phyloP scores from a whole-genome alignment of 2,113 vertebrate genomes.

The Gymnorhina tibicen region DNA sequence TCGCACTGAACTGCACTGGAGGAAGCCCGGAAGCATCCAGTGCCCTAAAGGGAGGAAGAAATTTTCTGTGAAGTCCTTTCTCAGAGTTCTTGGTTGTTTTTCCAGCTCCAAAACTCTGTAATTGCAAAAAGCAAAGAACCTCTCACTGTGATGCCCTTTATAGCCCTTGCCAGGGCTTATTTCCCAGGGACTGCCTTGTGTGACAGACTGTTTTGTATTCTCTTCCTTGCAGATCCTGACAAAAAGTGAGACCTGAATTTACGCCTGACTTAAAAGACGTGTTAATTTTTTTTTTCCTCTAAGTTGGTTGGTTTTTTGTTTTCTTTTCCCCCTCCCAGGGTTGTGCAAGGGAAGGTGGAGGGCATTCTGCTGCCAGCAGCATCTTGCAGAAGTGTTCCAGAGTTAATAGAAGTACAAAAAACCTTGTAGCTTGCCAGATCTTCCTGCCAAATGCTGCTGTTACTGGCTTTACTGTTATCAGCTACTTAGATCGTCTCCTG shows the following conservation, averaged over 20 bases:
- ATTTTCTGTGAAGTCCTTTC: neutral
- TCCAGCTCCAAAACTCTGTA: neutral
- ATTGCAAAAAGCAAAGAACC: slow-evolving; percentile 8
- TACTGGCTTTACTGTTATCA: slow-evolving; percentile 74
- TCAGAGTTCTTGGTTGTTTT: neutral
- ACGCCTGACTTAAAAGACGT: neutral
- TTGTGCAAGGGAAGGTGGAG: slow-evolving; percentile 30
- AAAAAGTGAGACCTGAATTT: neutral
- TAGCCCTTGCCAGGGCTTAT: slow-evolving; percentile 21
- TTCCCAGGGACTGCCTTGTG: slow-evolving; percentile 33
- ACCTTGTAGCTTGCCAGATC: slow-evolving; percentile 76
- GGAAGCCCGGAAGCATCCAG: neutral
- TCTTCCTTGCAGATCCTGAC: neutral
- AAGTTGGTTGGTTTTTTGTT: neutral
- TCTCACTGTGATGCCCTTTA: neutral
- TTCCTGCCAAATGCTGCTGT: slow-evolving; percentile 64
- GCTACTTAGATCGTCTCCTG: slow-evolving; percentile 67
- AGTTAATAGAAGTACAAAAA: slow-evolving; percentile 34
- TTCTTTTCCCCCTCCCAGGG: slow-evolving; percentile 5
- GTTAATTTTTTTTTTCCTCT: neutral
- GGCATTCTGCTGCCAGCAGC: slow-evolving; percentile 8
- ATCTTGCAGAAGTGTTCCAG: slow-evolving; percentile 33
- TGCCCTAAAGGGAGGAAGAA: neutral
- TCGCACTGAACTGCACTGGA: neutral
- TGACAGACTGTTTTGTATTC: neutral